phyloP scores from a whole-genome alignment of 2,113 vertebrate species.

The Mugil cephalus region DNA sequence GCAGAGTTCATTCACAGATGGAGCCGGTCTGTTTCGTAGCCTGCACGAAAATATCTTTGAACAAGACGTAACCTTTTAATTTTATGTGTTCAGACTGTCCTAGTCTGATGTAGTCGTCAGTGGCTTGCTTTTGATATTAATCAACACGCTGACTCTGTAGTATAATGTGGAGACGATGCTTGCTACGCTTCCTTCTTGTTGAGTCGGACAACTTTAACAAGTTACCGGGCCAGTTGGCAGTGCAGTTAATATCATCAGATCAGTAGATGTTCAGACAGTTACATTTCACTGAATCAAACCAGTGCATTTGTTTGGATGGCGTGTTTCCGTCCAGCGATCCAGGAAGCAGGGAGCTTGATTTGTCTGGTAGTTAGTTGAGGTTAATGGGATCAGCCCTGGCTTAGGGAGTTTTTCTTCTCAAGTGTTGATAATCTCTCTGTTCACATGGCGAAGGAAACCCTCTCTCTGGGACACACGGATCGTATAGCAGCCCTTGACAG shows the following conservation, averaged over 20 bases:
- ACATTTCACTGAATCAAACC: constrained; percentile 8
- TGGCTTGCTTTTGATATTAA: no score
- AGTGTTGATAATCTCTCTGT: constrained; percentile 63
- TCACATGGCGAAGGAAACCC: constrained; percentile 25
- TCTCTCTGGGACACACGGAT: constrained; percentile 24
- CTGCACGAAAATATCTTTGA: background rate
- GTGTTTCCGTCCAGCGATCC: constrained; percentile 19
- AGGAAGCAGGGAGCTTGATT: constrained; percentile 38
- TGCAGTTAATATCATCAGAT: constrained; percentile 7
- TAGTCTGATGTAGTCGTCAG: no score
- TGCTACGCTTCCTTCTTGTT: background rate
- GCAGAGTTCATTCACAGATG: constrained; percentile 15
- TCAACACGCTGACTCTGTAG: no score
- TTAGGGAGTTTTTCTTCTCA: constrained; percentile 52
- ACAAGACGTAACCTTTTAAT: background rate
- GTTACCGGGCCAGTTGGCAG: constrained; percentile 3
- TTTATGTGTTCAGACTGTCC: background rate
- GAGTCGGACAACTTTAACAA: constrained; percentile 13
- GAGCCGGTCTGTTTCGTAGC: background rate
- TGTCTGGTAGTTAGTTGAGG: constrained; percentile 65
- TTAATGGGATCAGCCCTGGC: constrained; percentile 70
- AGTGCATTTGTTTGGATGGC: background rate
- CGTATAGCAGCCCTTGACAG: constrained; percentile 13
- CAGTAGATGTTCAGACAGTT: constrained; percentile 39
- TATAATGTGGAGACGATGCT: no score